These are phyloP conservation scores for Drosophila lini DNA, from an alignment of 1,140 invertebrate species.

Conservation along the genomic window DNA sequence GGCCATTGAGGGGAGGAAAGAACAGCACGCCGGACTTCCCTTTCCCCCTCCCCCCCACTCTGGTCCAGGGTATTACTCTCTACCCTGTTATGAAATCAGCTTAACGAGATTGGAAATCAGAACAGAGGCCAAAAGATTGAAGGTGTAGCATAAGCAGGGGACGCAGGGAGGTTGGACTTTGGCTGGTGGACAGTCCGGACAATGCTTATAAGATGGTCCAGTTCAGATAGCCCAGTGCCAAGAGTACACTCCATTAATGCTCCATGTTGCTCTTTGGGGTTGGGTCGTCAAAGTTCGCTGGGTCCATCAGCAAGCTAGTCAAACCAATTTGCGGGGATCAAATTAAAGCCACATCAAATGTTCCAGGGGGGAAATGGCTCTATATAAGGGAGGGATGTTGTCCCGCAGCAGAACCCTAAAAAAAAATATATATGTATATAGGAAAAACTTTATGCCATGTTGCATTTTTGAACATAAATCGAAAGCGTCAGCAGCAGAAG, in stretches of 20 bases:
- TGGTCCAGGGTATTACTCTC: constrained; percentile 29
- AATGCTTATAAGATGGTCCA: constrained; percentile 49
- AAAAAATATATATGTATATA: constrained; percentile 20
- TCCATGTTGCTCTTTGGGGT: constrained; percentile 44
- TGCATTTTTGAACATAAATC: constrained; percentile 75
- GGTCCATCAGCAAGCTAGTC: constrained; percentile 57
- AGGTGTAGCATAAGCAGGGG: constrained; percentile 15
- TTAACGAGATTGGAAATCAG: constrained; percentile 80
- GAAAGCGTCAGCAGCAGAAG: constrained; percentile 63
- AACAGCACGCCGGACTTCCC: constrained; percentile 4
- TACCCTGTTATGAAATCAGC: constrained; percentile 77
- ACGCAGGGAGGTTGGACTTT: not conserved
- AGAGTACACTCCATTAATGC: constrained; percentile 61
- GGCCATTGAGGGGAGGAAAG: constrained; percentile 32
- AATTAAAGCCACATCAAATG: constrained; percentile 68
- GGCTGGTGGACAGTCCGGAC: constrained; percentile 40
- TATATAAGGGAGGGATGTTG: constrained; percentile 5
- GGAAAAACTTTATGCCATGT: constrained; percentile 57
- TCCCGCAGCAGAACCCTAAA: constrained; percentile 3
- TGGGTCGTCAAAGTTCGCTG: constrained; percentile 45
- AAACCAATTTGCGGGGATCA: constrained; percentile 75
- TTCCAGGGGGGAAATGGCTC: constrained; percentile 12
- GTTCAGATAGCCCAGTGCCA: constrained; percentile 36
- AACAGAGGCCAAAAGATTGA: constrained; percentile 49
- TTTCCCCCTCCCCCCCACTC: not conserved